Evolutionary conservation across 2,797 vertebrate species (phyloP).

Genomic region (Gastrophryne carolinensis): DNA sequence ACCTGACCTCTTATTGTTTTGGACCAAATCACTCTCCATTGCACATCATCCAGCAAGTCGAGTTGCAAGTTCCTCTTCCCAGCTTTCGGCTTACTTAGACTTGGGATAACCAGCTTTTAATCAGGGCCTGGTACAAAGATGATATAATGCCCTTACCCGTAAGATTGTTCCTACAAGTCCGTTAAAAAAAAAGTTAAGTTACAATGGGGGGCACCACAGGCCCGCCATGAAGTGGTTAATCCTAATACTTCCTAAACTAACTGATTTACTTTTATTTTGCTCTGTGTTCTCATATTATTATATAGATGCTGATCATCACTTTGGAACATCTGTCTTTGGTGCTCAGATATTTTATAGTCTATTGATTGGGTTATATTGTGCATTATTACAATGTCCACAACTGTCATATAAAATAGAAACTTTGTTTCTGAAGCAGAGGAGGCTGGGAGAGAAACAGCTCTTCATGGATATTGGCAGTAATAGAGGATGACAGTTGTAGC

Average conservation of each 20-base stretch:
- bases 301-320: slow-evolving; percentile 69
- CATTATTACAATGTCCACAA: slow-evolving; percentile 76
- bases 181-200: too few relatives aligned
- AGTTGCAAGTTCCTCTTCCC: too few relatives aligned
- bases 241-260: slow-evolving; percentile 53
- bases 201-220: too few relatives aligned
- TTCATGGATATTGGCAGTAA: slow-evolving; percentile 68
- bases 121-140: too few relatives aligned
- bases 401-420: slow-evolving; percentile 71
- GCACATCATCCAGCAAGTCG: too few relatives aligned
- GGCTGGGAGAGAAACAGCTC: slow-evolving; percentile 56
- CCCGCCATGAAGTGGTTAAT: not conserved
- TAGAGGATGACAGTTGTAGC: slow-evolving; percentile 69
- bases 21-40: too few relatives aligned
- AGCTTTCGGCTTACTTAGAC: too few relatives aligned
- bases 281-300: slow-evolving; percentile 69
- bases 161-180: too few relatives aligned
- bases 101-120: too few relatives aligned
- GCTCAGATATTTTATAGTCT: slow-evolving; percentile 74
- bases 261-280: slow-evolving; percentile 63
- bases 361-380: slow-evolving; percentile 72
- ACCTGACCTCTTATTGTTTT: too few relatives aligned
- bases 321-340: slow-evolving; percentile 75
- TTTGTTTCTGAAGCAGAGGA: slow-evolving; percentile 57
- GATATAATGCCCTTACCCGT: too few relatives aligned